Conservation (phyloP, 92 coral and sea anemone species). For the Paramuricea clavata region DNA sequence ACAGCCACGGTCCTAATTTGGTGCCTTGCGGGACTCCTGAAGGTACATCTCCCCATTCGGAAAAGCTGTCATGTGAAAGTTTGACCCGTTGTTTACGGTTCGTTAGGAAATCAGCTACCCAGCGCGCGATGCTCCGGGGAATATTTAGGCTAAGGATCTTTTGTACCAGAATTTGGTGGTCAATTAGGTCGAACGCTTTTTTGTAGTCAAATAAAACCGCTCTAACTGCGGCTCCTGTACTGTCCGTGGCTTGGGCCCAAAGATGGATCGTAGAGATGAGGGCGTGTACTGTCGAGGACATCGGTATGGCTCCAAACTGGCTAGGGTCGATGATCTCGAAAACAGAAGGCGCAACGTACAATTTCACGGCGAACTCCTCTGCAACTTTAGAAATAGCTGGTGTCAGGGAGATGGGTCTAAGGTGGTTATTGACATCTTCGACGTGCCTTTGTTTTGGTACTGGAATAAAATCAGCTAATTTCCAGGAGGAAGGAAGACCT, state of each 20-base stretch:
- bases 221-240: neutral
- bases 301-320: constrained; percentile 28
- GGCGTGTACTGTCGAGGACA: neutral
- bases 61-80: neutral
- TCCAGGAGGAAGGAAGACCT: constrained; percentile 6
- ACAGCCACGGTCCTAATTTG: no score
- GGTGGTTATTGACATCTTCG: neutral
- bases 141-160: neutral
- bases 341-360: constrained; percentile 8
- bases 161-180: neutral
- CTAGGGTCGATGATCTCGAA: neutral
- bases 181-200: constrained; percentile 5
- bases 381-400: constrained; percentile 13
- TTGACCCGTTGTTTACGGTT: constrained; percentile 20
- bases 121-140: constrained; percentile 23
- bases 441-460: neutral
- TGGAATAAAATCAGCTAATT: constrained; percentile 8
- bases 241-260: constrained; percentile 11
- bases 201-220: neutral
- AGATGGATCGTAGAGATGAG: neutral
- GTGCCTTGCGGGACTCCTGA: no score
- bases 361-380: neutral
- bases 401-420: neutral
- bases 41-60: no score
- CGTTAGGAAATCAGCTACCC: constrained; percentile 5